Conservation (phyloP, 2,888 invertebrate species). For the Drosophila tripunctata region DNA sequence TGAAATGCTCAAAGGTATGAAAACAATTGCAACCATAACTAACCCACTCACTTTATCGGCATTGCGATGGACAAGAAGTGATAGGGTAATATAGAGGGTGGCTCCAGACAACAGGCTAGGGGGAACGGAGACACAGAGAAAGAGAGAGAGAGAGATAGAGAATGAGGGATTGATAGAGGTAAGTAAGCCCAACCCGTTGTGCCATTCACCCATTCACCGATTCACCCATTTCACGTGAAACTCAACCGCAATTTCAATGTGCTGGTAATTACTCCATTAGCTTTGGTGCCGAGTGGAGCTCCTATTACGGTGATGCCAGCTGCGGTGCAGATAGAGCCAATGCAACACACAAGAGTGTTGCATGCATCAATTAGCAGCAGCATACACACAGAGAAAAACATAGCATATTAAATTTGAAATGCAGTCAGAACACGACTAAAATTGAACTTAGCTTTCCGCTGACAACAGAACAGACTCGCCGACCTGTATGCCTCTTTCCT, state of each 20-base stretch:
- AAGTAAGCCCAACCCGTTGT: constrained; percentile 26
- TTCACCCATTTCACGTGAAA: constrained; percentile 68
- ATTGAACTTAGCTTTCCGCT: constrained; percentile 7
- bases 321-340: constrained; percentile 34
- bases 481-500: not conserved
- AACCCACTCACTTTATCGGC: constrained; percentile 40
- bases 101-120: too few relatives aligned
- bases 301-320: constrained; percentile 29
- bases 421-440: constrained; percentile 22
- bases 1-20: constrained; percentile 3
- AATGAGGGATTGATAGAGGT: not conserved
- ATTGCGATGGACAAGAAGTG: not conserved
- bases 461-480: too few relatives aligned
- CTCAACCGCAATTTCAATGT: constrained; percentile 38
- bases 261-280: constrained; percentile 73
- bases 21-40: constrained; percentile 14
- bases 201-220: constrained; percentile 54
- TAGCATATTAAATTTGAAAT: constrained; percentile 68
- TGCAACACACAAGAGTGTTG: constrained; percentile 15
- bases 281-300: constrained; percentile 29
- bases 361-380: constrained; percentile 60
- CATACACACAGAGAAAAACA: constrained; percentile 29
- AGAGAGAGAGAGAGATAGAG: not conserved
- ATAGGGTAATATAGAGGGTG: not conserved
- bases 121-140: not conserved